phyloP scores from a whole-genome alignment of 1,140 invertebrate species.

The Neocloeon triangulifer region DNA sequence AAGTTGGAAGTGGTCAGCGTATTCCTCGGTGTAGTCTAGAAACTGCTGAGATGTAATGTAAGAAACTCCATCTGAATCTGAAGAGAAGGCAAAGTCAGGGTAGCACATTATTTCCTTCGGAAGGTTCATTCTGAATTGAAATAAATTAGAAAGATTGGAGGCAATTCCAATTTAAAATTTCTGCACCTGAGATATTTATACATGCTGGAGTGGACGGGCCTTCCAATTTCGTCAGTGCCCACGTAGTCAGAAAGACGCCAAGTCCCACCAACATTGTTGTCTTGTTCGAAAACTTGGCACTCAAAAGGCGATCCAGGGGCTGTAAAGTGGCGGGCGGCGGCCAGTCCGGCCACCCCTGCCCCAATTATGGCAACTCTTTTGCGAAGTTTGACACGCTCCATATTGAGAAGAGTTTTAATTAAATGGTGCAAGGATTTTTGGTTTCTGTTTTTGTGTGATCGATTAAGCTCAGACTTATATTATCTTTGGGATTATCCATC shows the following conservation, averaged over 20 bases:
- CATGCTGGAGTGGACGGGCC: constrained; percentile 45
- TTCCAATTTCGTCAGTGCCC: constrained; percentile 28
- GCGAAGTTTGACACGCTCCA: too few relatives aligned
- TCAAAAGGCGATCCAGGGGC: constrained; percentile 16
- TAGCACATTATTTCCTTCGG: constrained; percentile 82
- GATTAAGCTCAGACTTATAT: too few relatives aligned
- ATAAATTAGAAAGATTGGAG: constrained; percentile 2
- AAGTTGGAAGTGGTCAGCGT: constrained; percentile 27
- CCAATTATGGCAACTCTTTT: constrained; percentile 45
- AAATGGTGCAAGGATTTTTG: too few relatives aligned
- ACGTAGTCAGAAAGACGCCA: constrained; percentile 45
- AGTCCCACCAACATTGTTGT: constrained; percentile 35
- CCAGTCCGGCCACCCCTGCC: constrained; percentile 53
- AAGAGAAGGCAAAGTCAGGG: constrained; percentile 48
- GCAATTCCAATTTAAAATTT: not conserved
- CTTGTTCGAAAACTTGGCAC: constrained; percentile 36
- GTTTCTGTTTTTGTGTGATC: too few relatives aligned
- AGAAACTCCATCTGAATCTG: constrained; percentile 17
- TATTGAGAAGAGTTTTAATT: too few relatives aligned
- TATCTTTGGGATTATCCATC: too few relatives aligned
- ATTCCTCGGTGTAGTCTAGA: constrained; percentile 34
- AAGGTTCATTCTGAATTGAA: constrained; percentile 54
- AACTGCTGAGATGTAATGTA: constrained; percentile 34
- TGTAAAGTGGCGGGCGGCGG: constrained; percentile 32
- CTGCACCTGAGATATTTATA: constrained; percentile 19